Conservation (phyloP, 2,797 vertebrate genomes). For the Tapirus indicus region DNA sequence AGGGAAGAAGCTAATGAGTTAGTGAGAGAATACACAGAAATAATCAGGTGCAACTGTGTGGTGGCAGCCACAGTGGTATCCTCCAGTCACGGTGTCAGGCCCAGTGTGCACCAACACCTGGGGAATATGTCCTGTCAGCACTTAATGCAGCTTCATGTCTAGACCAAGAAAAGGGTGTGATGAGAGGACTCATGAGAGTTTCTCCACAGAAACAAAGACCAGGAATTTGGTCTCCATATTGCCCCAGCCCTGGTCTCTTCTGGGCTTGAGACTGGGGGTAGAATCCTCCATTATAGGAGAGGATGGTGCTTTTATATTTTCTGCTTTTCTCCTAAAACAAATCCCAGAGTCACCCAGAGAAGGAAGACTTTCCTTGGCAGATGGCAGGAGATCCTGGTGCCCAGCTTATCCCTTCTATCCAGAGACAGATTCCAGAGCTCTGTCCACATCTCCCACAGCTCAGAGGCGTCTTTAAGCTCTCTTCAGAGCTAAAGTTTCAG, state of each 20-base stretch:
- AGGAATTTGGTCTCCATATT: background rate
- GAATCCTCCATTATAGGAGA: background rate
- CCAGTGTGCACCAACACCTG: background rate
- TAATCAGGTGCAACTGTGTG: background rate
- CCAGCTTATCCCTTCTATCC: background rate
- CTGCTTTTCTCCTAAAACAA: constrained; percentile 53
- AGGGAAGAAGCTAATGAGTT: background rate
- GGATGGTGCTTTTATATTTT: background rate
- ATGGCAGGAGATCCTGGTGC: background rate
- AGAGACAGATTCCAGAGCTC: background rate
- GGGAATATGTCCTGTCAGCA: background rate
- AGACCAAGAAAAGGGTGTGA: background rate
- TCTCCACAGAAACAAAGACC: background rate
- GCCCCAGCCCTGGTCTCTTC: background rate
- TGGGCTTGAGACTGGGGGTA: background rate
- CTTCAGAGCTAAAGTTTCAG: background rate
- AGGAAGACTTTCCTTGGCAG: background rate
- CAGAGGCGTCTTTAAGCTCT: background rate
- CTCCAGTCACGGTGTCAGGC: background rate
- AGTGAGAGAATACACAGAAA: background rate
- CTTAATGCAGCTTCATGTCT: background rate
- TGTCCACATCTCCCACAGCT: background rate
- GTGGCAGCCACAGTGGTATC: background rate
- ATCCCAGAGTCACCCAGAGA: background rate
- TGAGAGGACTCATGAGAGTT: background rate